Base-by-base conservation (phyloP, 1,140 invertebrate species). In the Diorhabda sublineata region DNA sequence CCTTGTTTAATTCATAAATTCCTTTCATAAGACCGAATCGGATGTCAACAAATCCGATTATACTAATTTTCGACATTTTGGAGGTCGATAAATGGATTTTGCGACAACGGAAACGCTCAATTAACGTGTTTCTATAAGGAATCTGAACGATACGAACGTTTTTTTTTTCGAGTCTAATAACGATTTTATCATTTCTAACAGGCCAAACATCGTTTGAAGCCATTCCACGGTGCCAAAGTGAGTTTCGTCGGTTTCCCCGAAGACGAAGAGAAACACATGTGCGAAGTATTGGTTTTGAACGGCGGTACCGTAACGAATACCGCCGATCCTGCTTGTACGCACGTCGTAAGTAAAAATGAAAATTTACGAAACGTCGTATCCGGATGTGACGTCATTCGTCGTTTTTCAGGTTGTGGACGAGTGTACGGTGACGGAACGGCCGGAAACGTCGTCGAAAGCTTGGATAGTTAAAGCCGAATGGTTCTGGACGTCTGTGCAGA, bases 401-500 rank as follows among this genome's bases (percentile, higher is more conserved):
- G 70, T 71, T 56, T 44, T 75, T 61, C 79, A 93, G 91, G 91
- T 93, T 61, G 91, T 94, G 42, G 91, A 94, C 76, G 91, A 92
- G 77, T 89, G 91, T 69, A 87, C 87, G 69, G 88, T 90, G 7
- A 86, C 85, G 71, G 80, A 86, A 64, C 82, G 89, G 71, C 90
- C 90, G 59, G 89, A 90, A 71, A 86, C 87, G 68, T 82, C 83
- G 5, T 83, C 85, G 11, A 83, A 85, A 70, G 87, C 90, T 11
- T 87, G 90, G 76, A 85, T 95, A 59, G 90, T 96, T 52, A 95
- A 93, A 81, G 91, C 91, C 26, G 93, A 98, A 83, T 98, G 97
- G 97, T 98, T 99, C 83, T 98, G 96, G 96, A 92, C 90, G 0
- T 95, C 95, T 57, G 93, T 99, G 64, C 96, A 98, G 82, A 97